Evolutionary conservation across 2,797 vertebrate species (phyloP).

Genomic region (Catharus ustulatus): DNA sequence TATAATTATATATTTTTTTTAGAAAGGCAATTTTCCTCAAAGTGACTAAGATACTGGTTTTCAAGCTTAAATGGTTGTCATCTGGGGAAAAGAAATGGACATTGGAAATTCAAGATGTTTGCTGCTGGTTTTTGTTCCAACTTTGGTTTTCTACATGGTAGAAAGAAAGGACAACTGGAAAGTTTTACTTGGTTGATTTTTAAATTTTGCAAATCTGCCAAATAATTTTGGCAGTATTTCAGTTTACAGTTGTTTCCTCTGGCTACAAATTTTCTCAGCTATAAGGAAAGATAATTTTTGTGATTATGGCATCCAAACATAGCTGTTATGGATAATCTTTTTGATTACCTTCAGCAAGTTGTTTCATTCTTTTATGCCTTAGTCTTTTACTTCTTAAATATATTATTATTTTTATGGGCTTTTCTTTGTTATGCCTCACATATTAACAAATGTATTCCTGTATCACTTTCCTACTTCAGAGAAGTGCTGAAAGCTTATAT

Average conservation of each 20-base stretch:
- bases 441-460: constrained; percentile 18
- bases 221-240: not conserved
- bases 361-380: not conserved
- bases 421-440: constrained; percentile 30
- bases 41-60: not conserved
- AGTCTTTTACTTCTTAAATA: not conserved
- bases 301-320: not conserved
- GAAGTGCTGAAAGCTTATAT: not conserved
- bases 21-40: not conserved
- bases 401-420: not conserved
- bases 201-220: not conserved
- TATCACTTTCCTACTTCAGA: constrained; percentile 14
- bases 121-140: not conserved
- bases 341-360: constrained; percentile 13
- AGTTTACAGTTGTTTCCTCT: not conserved
- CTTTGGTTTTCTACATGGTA: not conserved
- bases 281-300: not conserved
- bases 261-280: not conserved
- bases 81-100: not conserved
- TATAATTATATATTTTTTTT: not conserved
- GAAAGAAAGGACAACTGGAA: not conserved
- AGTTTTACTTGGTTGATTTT: not conserved
- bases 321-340: not conserved
- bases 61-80: not conserved
- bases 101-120: not conserved